A percentile compares a stretch with the other conserved stretches of the same genome.
phyloP scores from a whole-genome alignment of 2,888 invertebrate genomes.

The Polymixis flavicincta region DNA sequence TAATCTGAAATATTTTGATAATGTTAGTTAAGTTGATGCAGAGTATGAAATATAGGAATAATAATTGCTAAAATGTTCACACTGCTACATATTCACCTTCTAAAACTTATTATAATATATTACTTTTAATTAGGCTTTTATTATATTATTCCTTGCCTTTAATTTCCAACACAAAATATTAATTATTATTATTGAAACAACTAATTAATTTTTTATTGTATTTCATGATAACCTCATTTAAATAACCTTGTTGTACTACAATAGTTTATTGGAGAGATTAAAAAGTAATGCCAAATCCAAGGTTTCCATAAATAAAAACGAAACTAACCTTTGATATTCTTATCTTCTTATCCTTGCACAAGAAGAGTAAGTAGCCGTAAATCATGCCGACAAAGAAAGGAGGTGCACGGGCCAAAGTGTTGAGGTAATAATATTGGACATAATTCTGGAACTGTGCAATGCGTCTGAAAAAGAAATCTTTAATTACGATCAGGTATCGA shows the following conservation, averaged over 20 bases:
- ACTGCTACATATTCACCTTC: background rate
- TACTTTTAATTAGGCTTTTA: background rate
- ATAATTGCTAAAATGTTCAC: background rate
- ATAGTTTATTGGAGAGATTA: background rate
- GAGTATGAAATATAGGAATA: too few species aligned
- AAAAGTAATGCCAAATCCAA: background rate
- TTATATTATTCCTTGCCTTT: background rate
- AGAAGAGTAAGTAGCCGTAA: constrained; percentile 77
- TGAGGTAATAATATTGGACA: constrained; percentile 73
- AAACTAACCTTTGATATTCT: constrained; percentile 69
- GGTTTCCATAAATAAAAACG: background rate
- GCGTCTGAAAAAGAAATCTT: constrained; percentile 65
- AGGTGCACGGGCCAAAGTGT: constrained; percentile 77
- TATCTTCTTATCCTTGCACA: constrained; percentile 72
- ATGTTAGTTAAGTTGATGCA: constrained; percentile 5
- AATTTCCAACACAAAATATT: background rate
- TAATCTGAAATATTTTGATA: constrained; percentile 65
- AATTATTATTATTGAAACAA: background rate
- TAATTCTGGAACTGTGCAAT: constrained; percentile 63
- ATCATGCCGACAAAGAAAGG: constrained; percentile 82
- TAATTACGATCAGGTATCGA: background rate
- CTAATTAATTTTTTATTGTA: background rate
- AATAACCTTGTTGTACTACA: background rate
- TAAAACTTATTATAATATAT: background rate
- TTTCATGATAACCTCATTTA: constrained; percentile 13